Evolutionary conservation across 2,797 vertebrate species (phyloP).

Genomic region (Pseudopleuronectes americanus): DNA sequence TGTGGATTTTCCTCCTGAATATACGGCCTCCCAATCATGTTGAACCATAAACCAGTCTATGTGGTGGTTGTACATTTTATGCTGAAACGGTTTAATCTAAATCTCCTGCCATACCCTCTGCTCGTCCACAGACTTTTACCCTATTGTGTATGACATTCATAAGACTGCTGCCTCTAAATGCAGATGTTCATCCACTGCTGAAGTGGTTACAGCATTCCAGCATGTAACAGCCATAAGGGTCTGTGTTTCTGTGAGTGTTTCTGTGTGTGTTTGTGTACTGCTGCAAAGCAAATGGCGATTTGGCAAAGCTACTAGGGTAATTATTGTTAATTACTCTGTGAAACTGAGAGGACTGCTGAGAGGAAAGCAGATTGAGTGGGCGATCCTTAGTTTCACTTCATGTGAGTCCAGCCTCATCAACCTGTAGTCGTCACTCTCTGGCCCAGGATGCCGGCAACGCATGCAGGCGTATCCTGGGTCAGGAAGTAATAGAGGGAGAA

Average conservation of each 20-base stretch:
- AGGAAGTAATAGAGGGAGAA: slow-evolving; percentile 27
- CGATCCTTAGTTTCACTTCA: slow-evolving; percentile 53
- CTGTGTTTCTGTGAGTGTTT: slow-evolving; percentile 49
- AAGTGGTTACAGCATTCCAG: slow-evolving; percentile 44
- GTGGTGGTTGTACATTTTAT: no score
- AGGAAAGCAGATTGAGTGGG: slow-evolving; percentile 66
- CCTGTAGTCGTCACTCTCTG: slow-evolving; percentile 44
- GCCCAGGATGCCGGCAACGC: slow-evolving; percentile 42
- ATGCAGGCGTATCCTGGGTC: slow-evolving; percentile 36
- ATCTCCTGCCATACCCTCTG: no score
- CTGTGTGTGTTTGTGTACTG: slow-evolving; percentile 43
- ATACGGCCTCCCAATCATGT: no score
- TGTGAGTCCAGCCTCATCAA: slow-evolving; percentile 37
- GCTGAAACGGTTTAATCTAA: no score
- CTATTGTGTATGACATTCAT: slow-evolving; percentile 1
- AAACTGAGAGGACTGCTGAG: slow-evolving; percentile 70
- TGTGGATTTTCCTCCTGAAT: no score
- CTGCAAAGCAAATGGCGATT: slow-evolving; percentile 72
- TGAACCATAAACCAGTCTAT: no score
- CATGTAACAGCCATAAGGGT: slow-evolving; percentile 49
- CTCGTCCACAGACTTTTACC: slow-evolving; percentile 13
- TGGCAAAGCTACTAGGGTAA: slow-evolving; percentile 74
- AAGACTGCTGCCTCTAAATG: slow-evolving; percentile 7
- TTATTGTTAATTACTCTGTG: slow-evolving; percentile 79
- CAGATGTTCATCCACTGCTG: slow-evolving; percentile 54